Conservation (phyloP, 2,888 invertebrate species). For the Peribatodes rhomboidaria region DNA sequence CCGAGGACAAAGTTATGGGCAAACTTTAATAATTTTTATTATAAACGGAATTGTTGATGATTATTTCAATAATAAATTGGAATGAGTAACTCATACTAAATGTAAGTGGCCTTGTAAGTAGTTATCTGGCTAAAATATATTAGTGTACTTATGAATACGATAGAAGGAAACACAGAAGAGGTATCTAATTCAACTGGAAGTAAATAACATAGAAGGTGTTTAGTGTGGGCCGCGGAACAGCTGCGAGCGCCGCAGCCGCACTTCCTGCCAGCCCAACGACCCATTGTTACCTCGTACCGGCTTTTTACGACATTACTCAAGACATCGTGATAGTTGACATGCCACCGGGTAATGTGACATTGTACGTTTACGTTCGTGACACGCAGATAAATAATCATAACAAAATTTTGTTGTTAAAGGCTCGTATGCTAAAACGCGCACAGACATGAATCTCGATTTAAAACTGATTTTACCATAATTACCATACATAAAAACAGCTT, state of each 20-base stretch:
- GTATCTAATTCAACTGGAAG: slow-evolving; percentile 32
- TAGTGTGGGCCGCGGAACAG: slow-evolving; percentile 58
- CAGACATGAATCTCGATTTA: no score
- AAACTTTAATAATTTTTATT: no score
- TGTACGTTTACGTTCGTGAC: slow-evolving; percentile 57
- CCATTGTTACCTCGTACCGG: slow-evolving; percentile 71
- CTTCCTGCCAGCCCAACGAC: slow-evolving; percentile 77
- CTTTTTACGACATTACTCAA: slow-evolving; percentile 71
- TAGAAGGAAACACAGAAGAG: slow-evolving; percentile 18
- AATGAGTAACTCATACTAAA: no score
- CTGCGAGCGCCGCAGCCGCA: slow-evolving; percentile 71
- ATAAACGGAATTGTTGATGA: no score
- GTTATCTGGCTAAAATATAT: not conserved
- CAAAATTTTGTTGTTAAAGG: slow-evolving; percentile 33
- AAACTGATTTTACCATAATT: no score
- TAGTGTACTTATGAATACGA: not conserved
- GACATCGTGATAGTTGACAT: slow-evolving; percentile 52
- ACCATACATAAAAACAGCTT: no score
- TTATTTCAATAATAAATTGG: no score
- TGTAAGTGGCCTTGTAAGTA: not conserved
- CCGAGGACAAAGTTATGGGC: not conserved
- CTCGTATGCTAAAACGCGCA: no score
- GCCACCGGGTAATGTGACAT: slow-evolving; percentile 53
- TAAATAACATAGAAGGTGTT: slow-evolving; percentile 49
- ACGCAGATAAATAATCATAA: slow-evolving; percentile 50